phyloP scores from a whole-genome alignment of 2,888 invertebrate species.

The Rhagium mordax region DNA sequence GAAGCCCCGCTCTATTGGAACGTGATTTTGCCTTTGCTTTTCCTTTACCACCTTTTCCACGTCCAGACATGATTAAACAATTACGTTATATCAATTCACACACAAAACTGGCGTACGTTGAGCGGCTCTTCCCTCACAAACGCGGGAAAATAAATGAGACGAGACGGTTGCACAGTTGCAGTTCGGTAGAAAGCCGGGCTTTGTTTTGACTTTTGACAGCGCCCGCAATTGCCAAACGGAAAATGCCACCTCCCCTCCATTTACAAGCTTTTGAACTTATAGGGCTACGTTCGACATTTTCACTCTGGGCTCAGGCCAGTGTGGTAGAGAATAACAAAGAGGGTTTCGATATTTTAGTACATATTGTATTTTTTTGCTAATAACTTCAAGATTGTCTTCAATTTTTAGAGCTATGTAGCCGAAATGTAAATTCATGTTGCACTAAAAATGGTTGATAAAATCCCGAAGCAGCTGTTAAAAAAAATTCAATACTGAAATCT shows the following conservation, averaged over 20 bases:
- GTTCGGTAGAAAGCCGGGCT: constrained; percentile 33
- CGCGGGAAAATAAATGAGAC: constrained; percentile 40
- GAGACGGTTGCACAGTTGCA: constrained; percentile 2
- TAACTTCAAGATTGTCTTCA: too few relatives aligned
- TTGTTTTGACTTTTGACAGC: neutral
- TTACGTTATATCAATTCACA: neutral
- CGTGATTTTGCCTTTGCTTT: constrained; percentile 70
- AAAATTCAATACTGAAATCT: too few relatives aligned
- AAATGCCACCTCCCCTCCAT: constrained; percentile 16
- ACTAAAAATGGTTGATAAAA: too few relatives aligned
- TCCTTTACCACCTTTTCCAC: constrained; percentile 69
- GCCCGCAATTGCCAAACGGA: constrained; percentile 1
- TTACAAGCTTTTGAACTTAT: neutral
- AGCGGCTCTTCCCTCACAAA: constrained; percentile 5
- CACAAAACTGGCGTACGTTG: constrained; percentile 6
- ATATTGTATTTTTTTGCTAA: too few relatives aligned
- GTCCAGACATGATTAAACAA: constrained; percentile 66
- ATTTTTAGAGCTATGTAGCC: too few relatives aligned
- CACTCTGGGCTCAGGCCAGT: too few relatives aligned
- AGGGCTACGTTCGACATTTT: neutral
- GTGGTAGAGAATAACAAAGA: too few relatives aligned
- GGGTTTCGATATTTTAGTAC: too few relatives aligned
- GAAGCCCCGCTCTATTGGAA: constrained; percentile 74
- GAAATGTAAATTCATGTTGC: too few relatives aligned
- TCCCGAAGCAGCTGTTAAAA: too few relatives aligned